These are phyloP conservation scores for Myopa testacea DNA, from an alignment of 2,888 invertebrate species.

Conservation along the genomic window DNA sequence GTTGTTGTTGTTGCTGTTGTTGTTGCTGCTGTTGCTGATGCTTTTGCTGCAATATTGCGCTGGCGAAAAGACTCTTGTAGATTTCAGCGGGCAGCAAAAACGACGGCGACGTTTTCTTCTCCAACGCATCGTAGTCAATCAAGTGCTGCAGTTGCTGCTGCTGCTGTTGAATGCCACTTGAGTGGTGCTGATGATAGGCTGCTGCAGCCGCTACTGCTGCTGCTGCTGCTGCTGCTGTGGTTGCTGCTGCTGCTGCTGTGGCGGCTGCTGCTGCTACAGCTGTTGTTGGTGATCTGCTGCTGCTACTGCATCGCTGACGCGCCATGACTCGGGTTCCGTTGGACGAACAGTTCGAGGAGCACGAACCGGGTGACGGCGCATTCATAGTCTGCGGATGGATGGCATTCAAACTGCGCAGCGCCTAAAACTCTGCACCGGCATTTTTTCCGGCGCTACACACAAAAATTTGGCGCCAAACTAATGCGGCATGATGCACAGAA, in stretches of 20 bases:
- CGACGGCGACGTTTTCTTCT: conserved; percentile 55
- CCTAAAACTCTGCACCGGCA: conserved; percentile 15
- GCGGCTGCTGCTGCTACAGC: neutral
- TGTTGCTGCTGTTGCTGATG: conserved; percentile 57
- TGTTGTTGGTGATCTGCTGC: conserved; percentile 11
- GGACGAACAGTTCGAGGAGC: conserved; percentile 46
- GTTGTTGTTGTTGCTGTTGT: conserved; percentile 52
- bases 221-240: neutral
- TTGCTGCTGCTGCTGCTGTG: conserved; percentile 26
- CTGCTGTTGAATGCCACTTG: conserved; percentile 13
- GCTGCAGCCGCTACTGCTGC: neutral
- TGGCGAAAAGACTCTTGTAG: conserved; percentile 83
- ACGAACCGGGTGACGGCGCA: conserved; percentile 44
- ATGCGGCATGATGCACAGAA: neutral
- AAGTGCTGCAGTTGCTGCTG: neutral
- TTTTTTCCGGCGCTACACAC: neutral
- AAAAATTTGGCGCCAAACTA: conserved; percentile 11
- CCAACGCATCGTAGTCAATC: neutral
- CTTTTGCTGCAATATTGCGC: conserved; percentile 73
- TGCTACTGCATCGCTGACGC: conserved; percentile 3
- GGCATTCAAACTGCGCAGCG: neutral
- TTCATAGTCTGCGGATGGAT: neutral
- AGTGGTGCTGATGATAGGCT: neutral
- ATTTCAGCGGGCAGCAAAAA: conserved; percentile 81
- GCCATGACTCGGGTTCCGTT: conserved; percentile 13